Percentiles rank a stretch among this genome's conserved stretches.
These are phyloP conservation scores for Argyresthia albistria DNA, from an alignment of 2,888 invertebrate species.

Conservation along the genomic window DNA sequence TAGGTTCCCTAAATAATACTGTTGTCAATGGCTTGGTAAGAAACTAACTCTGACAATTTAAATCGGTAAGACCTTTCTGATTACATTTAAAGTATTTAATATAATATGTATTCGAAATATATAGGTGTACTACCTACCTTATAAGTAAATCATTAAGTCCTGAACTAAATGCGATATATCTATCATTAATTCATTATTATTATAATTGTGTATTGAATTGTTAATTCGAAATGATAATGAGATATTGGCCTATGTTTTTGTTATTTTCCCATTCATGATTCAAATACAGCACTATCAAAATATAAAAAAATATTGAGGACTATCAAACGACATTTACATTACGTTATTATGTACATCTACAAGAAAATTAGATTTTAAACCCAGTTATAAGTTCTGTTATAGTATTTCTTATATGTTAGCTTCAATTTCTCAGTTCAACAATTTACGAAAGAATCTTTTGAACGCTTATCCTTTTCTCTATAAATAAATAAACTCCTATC, in stretches of 20 bases:
- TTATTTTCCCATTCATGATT: slow-evolving; percentile 28
- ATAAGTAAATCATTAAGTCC: neutral
- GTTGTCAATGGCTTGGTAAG: slow-evolving; percentile 71
- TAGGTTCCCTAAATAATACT: slow-evolving; percentile 70
- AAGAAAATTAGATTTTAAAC: slow-evolving; percentile 54
- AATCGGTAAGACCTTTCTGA: slow-evolving; percentile 21
- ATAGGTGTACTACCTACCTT: slow-evolving; percentile 1
- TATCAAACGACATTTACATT: slow-evolving; percentile 71
- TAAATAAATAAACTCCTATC: slow-evolving; percentile 64
- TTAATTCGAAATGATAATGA: slow-evolving; percentile 61
- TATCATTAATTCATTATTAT: slow-evolving; percentile 5
- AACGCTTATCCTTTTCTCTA: slow-evolving; percentile 38
- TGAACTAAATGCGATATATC: slow-evolving; percentile 4
- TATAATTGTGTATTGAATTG: slow-evolving; percentile 10
- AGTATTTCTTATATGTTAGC: slow-evolving; percentile 52
- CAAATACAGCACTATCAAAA: slow-evolving; percentile 74
- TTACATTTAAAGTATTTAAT: neutral
- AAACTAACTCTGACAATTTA: slow-evolving; percentile 49
- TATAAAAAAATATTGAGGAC: slow-evolving; percentile 74
- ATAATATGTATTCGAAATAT: slow-evolving; percentile 3
- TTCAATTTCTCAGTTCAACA: slow-evolving; percentile 56
- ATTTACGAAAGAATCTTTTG: slow-evolving; percentile 32
- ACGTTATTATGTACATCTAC: slow-evolving; percentile 66
- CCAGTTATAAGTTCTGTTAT: slow-evolving; percentile 48
- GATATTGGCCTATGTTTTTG: slow-evolving; percentile 66